Base-by-base conservation (phyloP, 1,140 invertebrate genomes). In the Musca vetustissima region DNA sequence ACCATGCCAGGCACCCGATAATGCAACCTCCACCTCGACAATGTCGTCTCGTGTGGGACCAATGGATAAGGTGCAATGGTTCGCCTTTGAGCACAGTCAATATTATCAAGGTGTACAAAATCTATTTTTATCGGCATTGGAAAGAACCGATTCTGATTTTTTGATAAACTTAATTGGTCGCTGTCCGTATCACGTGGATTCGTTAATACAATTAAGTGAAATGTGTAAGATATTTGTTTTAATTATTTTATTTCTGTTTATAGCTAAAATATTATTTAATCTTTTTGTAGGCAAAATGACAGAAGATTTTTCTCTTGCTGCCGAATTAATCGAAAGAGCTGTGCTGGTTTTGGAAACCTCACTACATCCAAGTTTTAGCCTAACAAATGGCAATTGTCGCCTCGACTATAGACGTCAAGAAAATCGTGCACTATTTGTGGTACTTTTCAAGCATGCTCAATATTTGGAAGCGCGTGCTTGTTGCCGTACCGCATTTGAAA, bases 361-460 rank as follows among this genome's bases (percentile, higher is more conserved):
- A 17, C 91, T 94, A 77, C 93, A 96, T 85, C 89, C 92, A 2
- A 83, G 89, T 36, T 96, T 96, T 74, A 93, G 91, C 80, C 75
- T 95, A 64, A 87, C 89, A 15, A 87, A 87, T 24, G 92, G 90
- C 4, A 89, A 87, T 53, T 93, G 89, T 74, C 85, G 93, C 64
- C 76, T 98, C 19, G 91, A 93, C 76, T 98, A 95, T 78, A 88
- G 86, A 55, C 88, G 88, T 68, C 88, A 92, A 76, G 93, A 96
- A 81, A 98, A 98, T 84, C 89, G 94, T 68, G 84, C 91, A 4
- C 88, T 97, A 67, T 96, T 90, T 76, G 88, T 97, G 64, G 89
- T 92, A 1, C 77, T 97, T 6, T 94, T 97, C 74, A 94, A 94
- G 79, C 94, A 97, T 79, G 83, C 96, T 19, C 85, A 88, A 53